Base-by-base conservation (phyloP, 1,140 invertebrate species). In the Aradophagus sp. region DNA sequence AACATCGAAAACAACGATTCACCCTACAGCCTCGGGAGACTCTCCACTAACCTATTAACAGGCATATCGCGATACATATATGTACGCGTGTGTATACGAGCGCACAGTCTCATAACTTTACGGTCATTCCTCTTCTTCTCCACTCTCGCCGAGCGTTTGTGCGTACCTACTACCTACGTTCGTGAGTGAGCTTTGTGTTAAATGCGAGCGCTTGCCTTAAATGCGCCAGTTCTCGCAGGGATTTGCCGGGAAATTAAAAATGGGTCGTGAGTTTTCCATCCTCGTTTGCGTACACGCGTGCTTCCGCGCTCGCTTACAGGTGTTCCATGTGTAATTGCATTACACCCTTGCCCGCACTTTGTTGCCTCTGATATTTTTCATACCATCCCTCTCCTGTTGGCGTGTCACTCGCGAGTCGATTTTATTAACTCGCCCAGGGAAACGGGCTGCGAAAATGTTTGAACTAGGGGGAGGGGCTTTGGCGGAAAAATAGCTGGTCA, bases 41-140 rank as follows among this genome's bases (percentile, higher is more conserved):
- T 81, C 76, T 78, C 76, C 62, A 66, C 62, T 83, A 82, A 82
- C 80, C 80, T 80, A 83, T 83, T 83, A 83, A 83, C 81, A 82
- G 82, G 80, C 78, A 82, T 83, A 83, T 81, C 81, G 66, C 76
- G 79, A 80, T 80, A 78, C 78, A 77, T 10, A 19, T 73, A 81
- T 78, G 78, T 78, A 79, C 77, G 75, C 76, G 79, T 79, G 80
- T 45, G 52, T 69, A 71, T 55, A 68, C 29, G 59, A 63, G 44
- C 52, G 58, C 50, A 52, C 53, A 58, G 31, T 42, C 23, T 66
- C 53, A 66, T 58, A 58, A 56, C 62, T 58, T 55, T 56, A 52
- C 53, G 52, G 44, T 50, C 53, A 52, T 66, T 66, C 31, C 62
- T 66, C 52, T 58, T 66, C 42, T 42, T 47, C 47, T n/a, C n/a